Conservation (phyloP, 2,113 vertebrate genomes). For the Mellivora capensis region DNA sequence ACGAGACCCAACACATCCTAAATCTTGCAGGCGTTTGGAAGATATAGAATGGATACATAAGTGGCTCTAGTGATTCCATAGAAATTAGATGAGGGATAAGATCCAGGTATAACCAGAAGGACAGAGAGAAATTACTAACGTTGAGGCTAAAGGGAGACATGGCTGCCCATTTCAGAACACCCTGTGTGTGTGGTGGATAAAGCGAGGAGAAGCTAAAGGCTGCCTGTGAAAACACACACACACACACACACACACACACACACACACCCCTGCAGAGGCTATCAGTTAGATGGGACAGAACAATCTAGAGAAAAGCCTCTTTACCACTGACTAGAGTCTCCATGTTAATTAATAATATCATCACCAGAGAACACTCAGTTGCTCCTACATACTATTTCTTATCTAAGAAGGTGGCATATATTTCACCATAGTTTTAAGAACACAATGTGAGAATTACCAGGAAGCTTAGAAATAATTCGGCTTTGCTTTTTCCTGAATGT, state of each 20-base stretch:
- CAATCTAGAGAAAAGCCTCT: neutral
- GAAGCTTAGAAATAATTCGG: neutral
- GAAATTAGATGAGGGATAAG: neutral
- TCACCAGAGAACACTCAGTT: neutral
- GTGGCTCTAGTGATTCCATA: neutral
- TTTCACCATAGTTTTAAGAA: neutral
- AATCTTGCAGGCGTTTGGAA: neutral
- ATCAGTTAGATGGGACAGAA: neutral
- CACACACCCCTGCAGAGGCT: neutral
- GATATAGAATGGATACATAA: neutral
- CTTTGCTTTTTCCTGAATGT: neutral
- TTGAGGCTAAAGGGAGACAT: neutral
- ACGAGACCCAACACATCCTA: rapidly evolving
- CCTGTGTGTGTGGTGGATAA: rapidly evolving
- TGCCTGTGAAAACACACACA: neutral
- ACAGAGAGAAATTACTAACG: rapidly evolving
- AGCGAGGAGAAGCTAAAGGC: neutral
- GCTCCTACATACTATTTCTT: neutral
- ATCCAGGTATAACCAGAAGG: neutral
- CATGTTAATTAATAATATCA: neutral
- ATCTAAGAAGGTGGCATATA: neutral
- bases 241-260: neutral
- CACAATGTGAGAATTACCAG: neutral
- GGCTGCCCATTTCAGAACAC: too few species aligned
- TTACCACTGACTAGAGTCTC: neutral